A percentile compares a stretch with the other conserved stretches of the same genome.
Conservation (phyloP, 2,113 vertebrate species). For the Microtus pennsylvanicus region DNA sequence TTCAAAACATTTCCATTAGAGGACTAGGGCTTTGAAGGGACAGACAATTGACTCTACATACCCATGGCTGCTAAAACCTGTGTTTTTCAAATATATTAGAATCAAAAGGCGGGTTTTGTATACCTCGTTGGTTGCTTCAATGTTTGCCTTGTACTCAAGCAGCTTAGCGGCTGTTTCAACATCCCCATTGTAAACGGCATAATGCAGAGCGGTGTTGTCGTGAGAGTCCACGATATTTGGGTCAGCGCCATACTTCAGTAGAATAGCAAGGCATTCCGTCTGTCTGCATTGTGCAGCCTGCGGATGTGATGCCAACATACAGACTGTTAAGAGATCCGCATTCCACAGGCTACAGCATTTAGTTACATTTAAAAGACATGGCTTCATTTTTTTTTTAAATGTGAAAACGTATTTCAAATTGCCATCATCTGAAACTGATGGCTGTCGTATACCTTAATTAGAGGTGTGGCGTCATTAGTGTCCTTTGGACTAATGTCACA, state of each 20-base stretch:
- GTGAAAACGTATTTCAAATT: background rate
- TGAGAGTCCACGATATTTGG: constrained; percentile 85
- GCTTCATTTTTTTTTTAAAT: background rate
- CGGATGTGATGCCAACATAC: constrained; percentile 27
- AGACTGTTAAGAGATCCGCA: background rate
- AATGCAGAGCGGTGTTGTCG: constrained; percentile 91
- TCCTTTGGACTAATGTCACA: constrained; percentile 78
- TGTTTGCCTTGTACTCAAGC: constrained; percentile 87
- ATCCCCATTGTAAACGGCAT: constrained; percentile 87
- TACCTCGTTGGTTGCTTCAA: constrained; percentile 92
- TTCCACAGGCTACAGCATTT: background rate
- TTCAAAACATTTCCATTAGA: background rate
- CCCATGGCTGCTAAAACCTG: background rate
- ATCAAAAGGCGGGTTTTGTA: background rate
- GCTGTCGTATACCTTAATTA: constrained; percentile 92
- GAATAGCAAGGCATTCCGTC: constrained; percentile 82
- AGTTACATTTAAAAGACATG: background rate
- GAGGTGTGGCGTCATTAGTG: constrained; percentile 89
- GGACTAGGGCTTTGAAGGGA: background rate
- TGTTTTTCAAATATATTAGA: background rate
- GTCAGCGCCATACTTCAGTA: constrained; percentile 89
- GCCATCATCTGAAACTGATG: background rate
- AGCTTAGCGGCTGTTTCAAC: constrained; percentile 78
- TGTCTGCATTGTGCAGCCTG: constrained; percentile 92
- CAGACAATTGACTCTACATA: background rate